phyloP scores from a whole-genome alignment of 2,797 vertebrate species.

The Morelia viridis region DNA sequence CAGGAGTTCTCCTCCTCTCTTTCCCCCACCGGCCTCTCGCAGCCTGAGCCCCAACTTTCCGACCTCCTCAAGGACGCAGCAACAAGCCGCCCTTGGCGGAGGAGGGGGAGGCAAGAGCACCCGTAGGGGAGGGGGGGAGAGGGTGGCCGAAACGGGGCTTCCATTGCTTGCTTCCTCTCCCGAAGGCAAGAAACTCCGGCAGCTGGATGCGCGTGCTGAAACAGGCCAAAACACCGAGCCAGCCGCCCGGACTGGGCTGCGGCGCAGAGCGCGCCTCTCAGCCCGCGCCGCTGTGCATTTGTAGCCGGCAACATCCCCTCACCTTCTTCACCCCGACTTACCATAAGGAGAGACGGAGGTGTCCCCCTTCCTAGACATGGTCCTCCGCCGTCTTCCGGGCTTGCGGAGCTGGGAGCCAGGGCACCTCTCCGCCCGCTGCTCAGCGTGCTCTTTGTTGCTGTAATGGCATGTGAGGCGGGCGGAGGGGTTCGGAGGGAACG shows the following conservation, averaged over 20 bases:
- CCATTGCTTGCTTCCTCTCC: background rate
- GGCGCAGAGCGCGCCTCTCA: background rate
- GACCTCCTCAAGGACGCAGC: slow-evolving; percentile 16
- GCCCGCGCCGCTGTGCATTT: background rate
- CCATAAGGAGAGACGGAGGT: slow-evolving; percentile 65
- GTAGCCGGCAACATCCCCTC: background rate
- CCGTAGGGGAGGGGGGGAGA: background rate
- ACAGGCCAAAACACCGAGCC: slow-evolving; percentile 41
- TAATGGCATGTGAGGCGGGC: slow-evolving; percentile 82
- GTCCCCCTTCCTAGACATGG: slow-evolving; percentile 74
- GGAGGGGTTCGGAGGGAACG: background rate
- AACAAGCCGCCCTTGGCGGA: slow-evolving; percentile 7
- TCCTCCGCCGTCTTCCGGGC: slow-evolving; percentile 43
- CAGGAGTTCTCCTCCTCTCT: background rate
- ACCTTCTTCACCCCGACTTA: slow-evolving; percentile 54
- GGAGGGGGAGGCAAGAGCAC: rapidly evolving
- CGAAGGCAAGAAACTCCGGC: slow-evolving; percentile 54
- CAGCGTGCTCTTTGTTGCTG: slow-evolving; percentile 78
- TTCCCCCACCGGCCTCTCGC: slow-evolving; percentile 1
- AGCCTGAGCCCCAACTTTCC: slow-evolving; percentile 34
- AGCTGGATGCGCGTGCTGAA: background rate
- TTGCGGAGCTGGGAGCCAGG: slow-evolving; percentile 17
- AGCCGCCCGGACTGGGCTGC: slow-evolving; percentile 3
- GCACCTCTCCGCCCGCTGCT: slow-evolving; percentile 51
- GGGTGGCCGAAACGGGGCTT: background rate